Percentiles rank a stretch among this genome's conserved stretches.
Conservation (phyloP, 2,113 vertebrate species). For the Coturnix japonica region DNA sequence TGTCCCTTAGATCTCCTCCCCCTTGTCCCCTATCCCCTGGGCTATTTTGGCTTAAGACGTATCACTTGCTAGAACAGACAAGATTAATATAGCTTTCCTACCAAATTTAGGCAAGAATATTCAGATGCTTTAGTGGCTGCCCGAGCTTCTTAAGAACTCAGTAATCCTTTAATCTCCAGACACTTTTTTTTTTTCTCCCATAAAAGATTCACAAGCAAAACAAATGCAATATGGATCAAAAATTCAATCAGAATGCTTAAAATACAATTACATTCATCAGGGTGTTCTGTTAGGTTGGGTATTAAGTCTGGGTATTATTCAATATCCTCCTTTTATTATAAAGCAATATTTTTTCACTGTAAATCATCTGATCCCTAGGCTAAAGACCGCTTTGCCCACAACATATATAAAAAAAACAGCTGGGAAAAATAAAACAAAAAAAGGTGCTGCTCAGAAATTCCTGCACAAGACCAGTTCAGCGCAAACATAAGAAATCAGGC, state of each 20-base stretch:
- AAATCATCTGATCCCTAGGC: slow-evolving; percentile 83
- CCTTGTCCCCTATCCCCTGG: not conserved
- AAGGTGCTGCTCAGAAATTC: slow-evolving; percentile 54
- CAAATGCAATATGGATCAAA: slow-evolving; percentile 87
- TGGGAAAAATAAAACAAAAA: slow-evolving; percentile 65
- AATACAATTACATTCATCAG: slow-evolving; percentile 88
- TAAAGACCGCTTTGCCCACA: slow-evolving; percentile 75
- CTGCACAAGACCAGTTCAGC: not conserved
- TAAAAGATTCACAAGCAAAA: slow-evolving; percentile 84
- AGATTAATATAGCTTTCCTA: slow-evolving; percentile 73
- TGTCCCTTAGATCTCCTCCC: slow-evolving; percentile 10
- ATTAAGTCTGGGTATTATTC: slow-evolving; percentile 85
- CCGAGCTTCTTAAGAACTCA: slow-evolving; percentile 78
- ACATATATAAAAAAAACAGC: slow-evolving; percentile 65
- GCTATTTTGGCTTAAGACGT: slow-evolving; percentile 49
- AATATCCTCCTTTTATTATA: slow-evolving; percentile 85
- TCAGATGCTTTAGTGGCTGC: slow-evolving; percentile 82
- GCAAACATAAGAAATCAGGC: slow-evolving; percentile 20
- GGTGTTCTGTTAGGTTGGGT: slow-evolving; percentile 80
- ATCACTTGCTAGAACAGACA: slow-evolving; percentile 45
- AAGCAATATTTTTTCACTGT: slow-evolving; percentile 83
- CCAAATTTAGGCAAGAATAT: slow-evolving; percentile 76
- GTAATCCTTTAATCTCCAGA: slow-evolving; percentile 87
- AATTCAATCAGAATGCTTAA: slow-evolving; percentile 87
- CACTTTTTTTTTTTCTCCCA: slow-evolving; percentile 63